phyloP scores from a whole-genome alignment of 2,888 invertebrate species.

The Sinodicranocentrus sp. region DNA sequence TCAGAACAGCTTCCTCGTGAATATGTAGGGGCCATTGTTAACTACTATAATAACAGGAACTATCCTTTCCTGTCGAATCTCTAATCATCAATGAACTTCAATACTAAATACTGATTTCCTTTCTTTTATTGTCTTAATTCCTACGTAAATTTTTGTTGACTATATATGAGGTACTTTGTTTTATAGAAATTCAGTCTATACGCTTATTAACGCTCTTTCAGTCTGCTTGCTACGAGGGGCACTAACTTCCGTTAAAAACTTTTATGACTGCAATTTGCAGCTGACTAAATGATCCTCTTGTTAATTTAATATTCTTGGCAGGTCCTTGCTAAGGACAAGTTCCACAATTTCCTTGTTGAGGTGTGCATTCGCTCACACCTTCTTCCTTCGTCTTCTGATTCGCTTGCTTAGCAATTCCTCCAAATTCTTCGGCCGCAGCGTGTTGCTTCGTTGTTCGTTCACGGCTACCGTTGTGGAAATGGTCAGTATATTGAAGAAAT shows the following conservation, averaged over 20 bases:
- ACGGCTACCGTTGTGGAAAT: conserved; percentile 39
- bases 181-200: not conserved
- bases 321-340: conserved; percentile 42
- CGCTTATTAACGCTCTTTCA: conserved; percentile 3
- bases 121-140: conserved; percentile 1
- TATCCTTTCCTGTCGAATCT: not conserved
- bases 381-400: conserved; percentile 25
- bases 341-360: conserved; percentile 57
- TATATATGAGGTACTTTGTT: conserved; percentile 23
- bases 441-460: conserved; percentile 21
- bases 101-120: conserved; percentile 41
- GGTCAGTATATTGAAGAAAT: conserved; percentile 15
- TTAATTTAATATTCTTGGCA: conserved; percentile 42
- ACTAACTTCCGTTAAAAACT: conserved; percentile 33
- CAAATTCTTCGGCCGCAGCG: not conserved
- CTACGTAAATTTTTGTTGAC: not conserved
- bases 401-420: conserved; percentile 6
- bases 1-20: conserved; percentile 41
- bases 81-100: conserved; percentile 5
- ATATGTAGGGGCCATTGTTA: conserved; percentile 61
- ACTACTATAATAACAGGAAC: not conserved
- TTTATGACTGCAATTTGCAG: conserved; percentile 15
- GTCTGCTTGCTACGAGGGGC: conserved; percentile 28
- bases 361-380: conserved; percentile 48
- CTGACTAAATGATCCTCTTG: not conserved